Evolutionary conservation across 2,797 vertebrate species (phyloP).

Genomic region (Diplodus sargus): DNA sequence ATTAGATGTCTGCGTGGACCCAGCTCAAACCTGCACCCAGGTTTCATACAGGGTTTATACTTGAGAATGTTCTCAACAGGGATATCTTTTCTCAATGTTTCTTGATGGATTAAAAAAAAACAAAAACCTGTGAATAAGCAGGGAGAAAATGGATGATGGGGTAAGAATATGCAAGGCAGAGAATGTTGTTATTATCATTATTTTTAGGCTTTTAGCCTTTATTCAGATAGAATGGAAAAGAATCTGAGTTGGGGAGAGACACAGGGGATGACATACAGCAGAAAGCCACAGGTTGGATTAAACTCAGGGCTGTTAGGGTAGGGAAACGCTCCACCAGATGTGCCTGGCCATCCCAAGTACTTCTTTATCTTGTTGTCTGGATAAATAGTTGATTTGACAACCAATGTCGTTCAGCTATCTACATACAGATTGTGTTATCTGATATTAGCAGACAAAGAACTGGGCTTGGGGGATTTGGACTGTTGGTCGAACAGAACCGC

Average conservation of each 20-base stretch:
- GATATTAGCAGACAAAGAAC: constrained; percentile 3
- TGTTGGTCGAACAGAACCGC: no score
- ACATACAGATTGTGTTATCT: not conserved
- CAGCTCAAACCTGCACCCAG: constrained; percentile 37
- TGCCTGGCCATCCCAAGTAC: no score
- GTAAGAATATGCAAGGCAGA: not conserved
- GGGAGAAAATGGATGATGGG: not conserved
- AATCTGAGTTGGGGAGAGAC: no score
- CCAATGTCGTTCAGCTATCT: not conserved
- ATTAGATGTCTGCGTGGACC: constrained; percentile 56
- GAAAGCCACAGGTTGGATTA: no score
- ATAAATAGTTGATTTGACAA: not conserved
- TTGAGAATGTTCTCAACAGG: constrained; percentile 21
- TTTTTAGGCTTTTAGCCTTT: no score
- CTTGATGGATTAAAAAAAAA: not conserved
- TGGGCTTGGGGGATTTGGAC: not conserved
- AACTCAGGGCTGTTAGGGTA: no score
- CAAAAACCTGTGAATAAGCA: not conserved
- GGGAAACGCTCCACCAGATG: no score
- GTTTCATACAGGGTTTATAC: constrained; percentile 37
- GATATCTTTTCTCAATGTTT: not conserved
- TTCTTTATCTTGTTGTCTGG: constrained; percentile 11
- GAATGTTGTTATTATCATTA: not conserved
- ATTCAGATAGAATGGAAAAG: no score
- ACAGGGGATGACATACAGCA: no score